phyloP scores from a whole-genome alignment of 2,888 invertebrate species.

The Macrosiphum euphorbiae region DNA sequence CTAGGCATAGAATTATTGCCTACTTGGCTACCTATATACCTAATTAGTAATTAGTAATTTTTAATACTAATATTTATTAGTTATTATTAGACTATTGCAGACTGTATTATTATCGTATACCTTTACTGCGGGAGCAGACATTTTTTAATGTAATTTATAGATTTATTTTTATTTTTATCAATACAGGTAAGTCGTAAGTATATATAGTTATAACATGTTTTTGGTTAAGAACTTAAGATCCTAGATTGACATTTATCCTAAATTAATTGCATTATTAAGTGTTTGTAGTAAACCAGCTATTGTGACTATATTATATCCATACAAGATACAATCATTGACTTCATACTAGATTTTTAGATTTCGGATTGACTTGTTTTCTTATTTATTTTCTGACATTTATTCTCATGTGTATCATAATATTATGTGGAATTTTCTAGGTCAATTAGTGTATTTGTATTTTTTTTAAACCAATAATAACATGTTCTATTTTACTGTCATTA shows the following conservation, averaged over 20 bases:
- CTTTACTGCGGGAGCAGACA: not conserved
- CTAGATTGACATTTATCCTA: not conserved
- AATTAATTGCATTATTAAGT: not conserved
- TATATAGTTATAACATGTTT: not conserved
- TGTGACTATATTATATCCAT: too few relatives aligned
- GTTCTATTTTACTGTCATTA: not conserved
- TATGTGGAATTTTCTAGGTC: not conserved
- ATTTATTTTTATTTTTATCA: not conserved
- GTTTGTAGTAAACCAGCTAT: not conserved
- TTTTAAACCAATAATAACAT: not conserved
- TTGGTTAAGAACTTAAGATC: not conserved
- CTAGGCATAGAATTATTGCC: not conserved
- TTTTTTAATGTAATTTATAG: slow-evolving; percentile 1
- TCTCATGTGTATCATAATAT: not conserved
- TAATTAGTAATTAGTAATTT: not conserved
- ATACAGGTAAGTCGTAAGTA: not conserved
- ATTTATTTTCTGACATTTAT: not conserved
- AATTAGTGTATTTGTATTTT: not conserved
- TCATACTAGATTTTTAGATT: not conserved
- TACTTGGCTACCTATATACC: not conserved
- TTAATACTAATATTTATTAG: too few relatives aligned
- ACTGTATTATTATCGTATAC: not conserved
- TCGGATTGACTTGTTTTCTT: not conserved
- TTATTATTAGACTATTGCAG: not conserved
- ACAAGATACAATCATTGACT: not conserved